These are phyloP conservation scores for Yoshiicerus persimilis DNA, from an alignment of 1,140 invertebrate genomes.

Conservation along the genomic window DNA sequence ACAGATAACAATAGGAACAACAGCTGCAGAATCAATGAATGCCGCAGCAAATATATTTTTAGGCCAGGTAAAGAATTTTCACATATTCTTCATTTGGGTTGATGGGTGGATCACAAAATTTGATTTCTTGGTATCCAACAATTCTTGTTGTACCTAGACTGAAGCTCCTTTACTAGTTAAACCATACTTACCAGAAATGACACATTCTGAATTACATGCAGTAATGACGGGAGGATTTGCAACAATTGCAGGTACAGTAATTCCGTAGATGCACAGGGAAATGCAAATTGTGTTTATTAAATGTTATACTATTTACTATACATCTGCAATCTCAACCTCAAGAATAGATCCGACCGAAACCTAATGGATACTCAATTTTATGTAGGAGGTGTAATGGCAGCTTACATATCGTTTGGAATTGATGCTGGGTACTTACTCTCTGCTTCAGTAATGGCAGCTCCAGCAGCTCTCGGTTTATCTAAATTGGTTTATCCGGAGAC, in stretches of 20 bases:
- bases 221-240: slow-evolving; percentile 93
- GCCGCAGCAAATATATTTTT: slow-evolving; percentile 63
- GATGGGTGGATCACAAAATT: too few species aligned
- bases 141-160: slow-evolving; percentile 61
- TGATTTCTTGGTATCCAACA: neutral
- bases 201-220: slow-evolving; percentile 86
- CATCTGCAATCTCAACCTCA: neutral
- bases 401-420: slow-evolving; percentile 90
- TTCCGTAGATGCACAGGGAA: too few species aligned
- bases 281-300: neutral
- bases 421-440: slow-evolving; percentile 78
- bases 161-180: slow-evolving; percentile 87
- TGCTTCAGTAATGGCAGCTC: slow-evolving; percentile 78
- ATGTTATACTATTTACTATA: neutral
- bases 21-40: slow-evolving; percentile 87
- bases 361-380: neutral
- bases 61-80: slow-evolving; percentile 29
- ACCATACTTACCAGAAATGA: slow-evolving; percentile 79
- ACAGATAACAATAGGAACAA: slow-evolving; percentile 72
- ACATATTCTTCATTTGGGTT: neutral
- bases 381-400: slow-evolving; percentile 80
- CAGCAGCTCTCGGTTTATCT: slow-evolving; percentile 70
- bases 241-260: slow-evolving; percentile 83
- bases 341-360: too few species aligned
- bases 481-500: slow-evolving; percentile 92